Evolutionary conservation across 2,113 vertebrate genomes (phyloP), one percentile per base, ranked within the genome.

Genomic region (Chroicocephalus ridibundus): DNA sequence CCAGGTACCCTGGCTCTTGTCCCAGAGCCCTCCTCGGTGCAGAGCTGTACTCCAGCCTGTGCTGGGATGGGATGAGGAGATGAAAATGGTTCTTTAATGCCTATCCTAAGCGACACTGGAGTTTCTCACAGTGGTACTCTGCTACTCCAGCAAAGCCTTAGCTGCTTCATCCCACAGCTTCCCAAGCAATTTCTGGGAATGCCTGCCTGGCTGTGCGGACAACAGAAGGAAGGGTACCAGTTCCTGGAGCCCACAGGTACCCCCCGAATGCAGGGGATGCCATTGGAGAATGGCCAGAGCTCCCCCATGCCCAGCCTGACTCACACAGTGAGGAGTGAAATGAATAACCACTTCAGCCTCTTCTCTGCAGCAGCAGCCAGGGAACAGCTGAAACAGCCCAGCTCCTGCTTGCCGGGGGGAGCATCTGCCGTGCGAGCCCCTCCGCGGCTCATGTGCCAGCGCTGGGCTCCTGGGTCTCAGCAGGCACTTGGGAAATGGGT

Each of bases 1-100:
- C 83, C 94, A 96, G 96, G 96, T 96, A 97, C 40, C 54, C 90
- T 96, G 95, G 94, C 94, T 94, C 40, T 57, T 87, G 62, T 96
- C 94, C 96, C 94, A 96, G 87, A 79, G 75, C 74, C 44, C 78
- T 96, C 91, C 49, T 64, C 10, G 0, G 78, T 38, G 65, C 40
- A 84, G 58, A 87, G 84, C 78, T 5, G 1, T 82, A 78, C 70
- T 79, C 44, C 70, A 72, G 82, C 61, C 84, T 64, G 64, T 17
- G 82, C 27, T 15, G 40, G 21, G 66, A 36, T 52, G 62, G 58
- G 54, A 46, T 32, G 21, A 31, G 54, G 57, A 91, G 72, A 65
- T 52, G 36, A 82, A 94, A 87, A 90, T 49, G 4, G 10, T 14
- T 86, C 55, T 80, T 91, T 47, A 62, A 6, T 51, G 20, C 51